Evolutionary conservation across 2,888 invertebrate species (phyloP), one percentile per base, ranked within the genome.

Genomic region (Anaspis maculata): DNA sequence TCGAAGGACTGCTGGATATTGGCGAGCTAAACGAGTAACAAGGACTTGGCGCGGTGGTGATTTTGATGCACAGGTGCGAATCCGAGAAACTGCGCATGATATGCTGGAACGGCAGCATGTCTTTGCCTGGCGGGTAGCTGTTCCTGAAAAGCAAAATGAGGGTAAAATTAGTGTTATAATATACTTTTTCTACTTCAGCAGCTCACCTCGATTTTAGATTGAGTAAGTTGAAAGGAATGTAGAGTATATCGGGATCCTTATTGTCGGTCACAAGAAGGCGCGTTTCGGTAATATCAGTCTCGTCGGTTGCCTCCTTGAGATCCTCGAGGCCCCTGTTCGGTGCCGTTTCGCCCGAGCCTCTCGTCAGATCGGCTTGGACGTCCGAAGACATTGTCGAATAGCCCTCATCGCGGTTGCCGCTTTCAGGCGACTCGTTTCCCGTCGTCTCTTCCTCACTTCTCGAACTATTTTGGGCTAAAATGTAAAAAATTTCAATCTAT

Each of bases 381-480:
- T 85, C 85, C 42, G 83, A 83, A 7, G 84, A 84, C 84, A 85
- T 85, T 3, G 85, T 85, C 38, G 84, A 84, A 63, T 85, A 85
- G 11, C 84, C 85, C 59, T 85, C 85, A 67, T 85, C 85, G 47
- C 83, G 74, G 46, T 82, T 82, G 24, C 81, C 81, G 50, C 81
- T 81, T 53, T 82, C 82, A 0, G 82, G 82, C 39, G 82, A 81
- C 58, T 83, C 82, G 45, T 77, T 79, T 9, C 79, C 81, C 2
- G 40, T 36, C 15, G 76, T 79, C 51, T 79, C 79, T 39, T 79
- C 77, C 34, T 72, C 76, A 36, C 76, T 76, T 44, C 66, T 66
- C 25, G 58, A 62, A 42, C 59, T 59, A 9, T 59, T 54, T 54
- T 71, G 70, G 30, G 68, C 69, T 69, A 46, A 33, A 57, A n/a